phyloP scores from a whole-genome alignment of 2,888 invertebrate species.

The Meteorus colon region DNA sequence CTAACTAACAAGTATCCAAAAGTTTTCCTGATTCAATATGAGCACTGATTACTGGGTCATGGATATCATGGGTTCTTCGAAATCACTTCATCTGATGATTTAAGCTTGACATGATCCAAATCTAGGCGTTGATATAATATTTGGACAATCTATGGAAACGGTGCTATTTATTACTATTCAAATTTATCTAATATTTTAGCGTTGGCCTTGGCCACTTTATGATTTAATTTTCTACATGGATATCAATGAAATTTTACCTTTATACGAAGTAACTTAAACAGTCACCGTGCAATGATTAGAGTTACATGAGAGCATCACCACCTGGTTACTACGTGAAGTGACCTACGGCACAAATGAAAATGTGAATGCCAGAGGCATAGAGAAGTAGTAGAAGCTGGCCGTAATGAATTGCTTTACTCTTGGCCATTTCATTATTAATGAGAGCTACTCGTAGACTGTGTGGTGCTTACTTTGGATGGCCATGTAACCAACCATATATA shows the following conservation, averaged over 20 bases:
- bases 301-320: not conserved
- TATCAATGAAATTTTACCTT: not conserved
- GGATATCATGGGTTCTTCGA: too few relatives aligned
- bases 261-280: not conserved
- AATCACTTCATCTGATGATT: too few relatives aligned
- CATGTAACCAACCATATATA: slow-evolving; percentile 32
- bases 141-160: too few relatives aligned
- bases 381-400: slow-evolving; percentile 36
- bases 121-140: too few relatives aligned
- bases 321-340: slow-evolving; percentile 1
- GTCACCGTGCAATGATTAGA: not conserved
- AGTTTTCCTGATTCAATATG: too few relatives aligned
- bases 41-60: too few relatives aligned
- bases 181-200: too few relatives aligned
- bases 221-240: too few relatives aligned
- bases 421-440: slow-evolving; percentile 61
- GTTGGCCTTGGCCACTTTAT: too few relatives aligned
- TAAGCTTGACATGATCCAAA: too few relatives aligned
- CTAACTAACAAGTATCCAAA: too few relatives aligned
- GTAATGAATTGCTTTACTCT: slow-evolving; percentile 60
- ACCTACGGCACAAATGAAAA: not conserved
- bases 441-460: slow-evolving; percentile 56
- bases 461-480: slow-evolving; percentile 56
- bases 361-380: slow-evolving; percentile 3
- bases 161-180: too few relatives aligned